Evolutionary conservation across 2,888 invertebrate species (phyloP).

Genomic region (Torymus texanus): DNA sequence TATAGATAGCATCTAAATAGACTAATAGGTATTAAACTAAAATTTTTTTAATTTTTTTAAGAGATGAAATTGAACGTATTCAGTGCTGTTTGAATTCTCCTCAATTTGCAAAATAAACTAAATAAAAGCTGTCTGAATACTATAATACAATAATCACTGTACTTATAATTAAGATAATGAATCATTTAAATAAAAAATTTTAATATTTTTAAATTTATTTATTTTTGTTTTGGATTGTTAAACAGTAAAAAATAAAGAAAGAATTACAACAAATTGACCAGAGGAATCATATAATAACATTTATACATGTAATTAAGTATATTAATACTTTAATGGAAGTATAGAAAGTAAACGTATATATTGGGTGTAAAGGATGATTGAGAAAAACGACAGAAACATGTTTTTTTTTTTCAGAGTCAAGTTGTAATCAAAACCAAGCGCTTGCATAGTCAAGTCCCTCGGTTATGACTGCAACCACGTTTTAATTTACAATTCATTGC

Average conservation of each 20-base stretch:
- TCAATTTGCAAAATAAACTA: no score
- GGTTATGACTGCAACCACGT: conserved; percentile 57
- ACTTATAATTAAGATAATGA: no score
- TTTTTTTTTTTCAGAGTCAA: conserved; percentile 54
- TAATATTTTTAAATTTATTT: no score
- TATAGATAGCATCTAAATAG: no score
- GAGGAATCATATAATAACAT: neutral
- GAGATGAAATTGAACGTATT: no score
- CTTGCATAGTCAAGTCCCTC: conserved; percentile 48
- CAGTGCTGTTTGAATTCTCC: no score
- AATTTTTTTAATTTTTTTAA: no score
- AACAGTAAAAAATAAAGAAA: conserved; percentile 7
- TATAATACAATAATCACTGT: no score
- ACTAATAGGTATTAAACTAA: no score
- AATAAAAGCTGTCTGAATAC: no score
- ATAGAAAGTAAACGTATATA: neutral
- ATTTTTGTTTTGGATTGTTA: no score
- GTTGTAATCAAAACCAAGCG: conserved; percentile 60
- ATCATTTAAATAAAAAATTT: no score
- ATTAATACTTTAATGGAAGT: neutral
- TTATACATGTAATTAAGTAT: conserved; percentile 35
- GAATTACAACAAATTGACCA: conserved; percentile 46
- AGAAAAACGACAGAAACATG: conserved; percentile 28
- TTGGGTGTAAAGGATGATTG: conserved; percentile 11
- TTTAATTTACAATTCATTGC: conserved; percentile 63